Evolutionary conservation across 2,888 invertebrate genomes (phyloP).

Genomic region (Drosophila borborema): DNA sequence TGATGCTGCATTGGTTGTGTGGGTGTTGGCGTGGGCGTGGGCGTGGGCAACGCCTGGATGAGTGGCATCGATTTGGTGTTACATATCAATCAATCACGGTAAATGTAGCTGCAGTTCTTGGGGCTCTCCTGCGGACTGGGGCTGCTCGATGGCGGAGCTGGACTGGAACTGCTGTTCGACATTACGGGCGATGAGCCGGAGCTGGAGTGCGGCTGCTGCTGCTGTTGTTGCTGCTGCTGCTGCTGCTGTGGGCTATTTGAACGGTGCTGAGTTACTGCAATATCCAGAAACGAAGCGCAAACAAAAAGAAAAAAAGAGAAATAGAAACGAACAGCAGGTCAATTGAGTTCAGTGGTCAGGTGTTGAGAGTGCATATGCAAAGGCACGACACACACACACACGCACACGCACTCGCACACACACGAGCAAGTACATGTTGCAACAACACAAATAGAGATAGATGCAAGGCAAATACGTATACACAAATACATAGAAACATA

Average conservation of each 20-base stretch:
- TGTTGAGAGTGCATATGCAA: slow-evolving; percentile 33
- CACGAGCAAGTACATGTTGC: slow-evolving; percentile 72
- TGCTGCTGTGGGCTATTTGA: slow-evolving; percentile 85
- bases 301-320: background rate
- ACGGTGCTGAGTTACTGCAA: slow-evolving; percentile 85
- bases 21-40: slow-evolving; percentile 44
- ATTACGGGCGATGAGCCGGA: slow-evolving; percentile 86
- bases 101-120: slow-evolving; percentile 86
- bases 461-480: slow-evolving; percentile 32
- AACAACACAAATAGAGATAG: slow-evolving; percentile 53
- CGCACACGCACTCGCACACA: slow-evolving; percentile 8
- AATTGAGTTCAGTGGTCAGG: slow-evolving; percentile 33
- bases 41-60: slow-evolving; percentile 79
- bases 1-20: slow-evolving; percentile 32
- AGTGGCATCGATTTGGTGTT: slow-evolving; percentile 85
- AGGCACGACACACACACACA: slow-evolving; percentile 16
- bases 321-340: slow-evolving; percentile 32
- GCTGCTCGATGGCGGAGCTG: slow-evolving; percentile 86
- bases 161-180: slow-evolving; percentile 86
- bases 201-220: slow-evolving; percentile 83
- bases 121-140: slow-evolving; percentile 86
- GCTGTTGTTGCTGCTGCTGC: slow-evolving; percentile 73
- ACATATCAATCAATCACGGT: slow-evolving; percentile 86
- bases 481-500: slow-evolving; percentile 31
- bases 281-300: slow-evolving; percentile 14